phyloP scores from a whole-genome alignment of 2,888 invertebrate species.

The Sinopyrophorus schimmeli region DNA sequence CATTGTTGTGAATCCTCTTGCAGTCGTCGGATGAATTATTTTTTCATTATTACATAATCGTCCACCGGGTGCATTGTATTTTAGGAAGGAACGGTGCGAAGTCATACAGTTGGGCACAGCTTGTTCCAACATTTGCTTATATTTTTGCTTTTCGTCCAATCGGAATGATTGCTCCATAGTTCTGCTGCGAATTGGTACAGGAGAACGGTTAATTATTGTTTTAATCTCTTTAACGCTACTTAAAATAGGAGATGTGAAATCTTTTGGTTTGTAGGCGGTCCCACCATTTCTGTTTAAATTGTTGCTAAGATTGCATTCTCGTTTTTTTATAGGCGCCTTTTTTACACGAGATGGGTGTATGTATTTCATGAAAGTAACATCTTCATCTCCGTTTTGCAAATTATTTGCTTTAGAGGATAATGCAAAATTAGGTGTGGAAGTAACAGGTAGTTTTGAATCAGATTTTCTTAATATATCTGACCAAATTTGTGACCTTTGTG shows the following conservation, averaged over 20 bases:
- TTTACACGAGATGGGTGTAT: conserved; percentile 40
- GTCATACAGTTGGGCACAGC: conserved; percentile 41
- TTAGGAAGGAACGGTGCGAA: conserved; percentile 38
- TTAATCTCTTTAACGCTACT: conserved; percentile 19
- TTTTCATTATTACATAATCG: too few species aligned
- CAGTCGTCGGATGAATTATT: too few species aligned
- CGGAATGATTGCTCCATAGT: conserved; percentile 60
- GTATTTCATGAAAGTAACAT: conserved; percentile 44
- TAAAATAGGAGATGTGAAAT: conserved; percentile 12
- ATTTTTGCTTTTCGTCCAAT: conserved; percentile 62
- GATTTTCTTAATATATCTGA: conserved; percentile 15
- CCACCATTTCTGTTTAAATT: conserved; percentile 17
- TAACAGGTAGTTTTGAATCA: conserved; percentile 19
- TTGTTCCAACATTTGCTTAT: conserved; percentile 59
- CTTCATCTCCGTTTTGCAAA: conserved; percentile 40
- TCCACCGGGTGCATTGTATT: conserved; percentile 43
- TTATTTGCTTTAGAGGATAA: not conserved
- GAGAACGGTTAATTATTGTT: conserved; percentile 3
- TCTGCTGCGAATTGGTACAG: conserved; percentile 27
- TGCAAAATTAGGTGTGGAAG: conserved; percentile 37
- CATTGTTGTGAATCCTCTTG: too few species aligned
- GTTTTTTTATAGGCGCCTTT: conserved; percentile 37
- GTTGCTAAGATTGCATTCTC: conserved; percentile 26
- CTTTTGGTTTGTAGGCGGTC: not conserved
- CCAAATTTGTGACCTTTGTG: conserved; percentile 12